These are phyloP conservation scores for Cenopis cana DNA, from an alignment of 2,888 invertebrate species.

Conservation along the genomic window DNA sequence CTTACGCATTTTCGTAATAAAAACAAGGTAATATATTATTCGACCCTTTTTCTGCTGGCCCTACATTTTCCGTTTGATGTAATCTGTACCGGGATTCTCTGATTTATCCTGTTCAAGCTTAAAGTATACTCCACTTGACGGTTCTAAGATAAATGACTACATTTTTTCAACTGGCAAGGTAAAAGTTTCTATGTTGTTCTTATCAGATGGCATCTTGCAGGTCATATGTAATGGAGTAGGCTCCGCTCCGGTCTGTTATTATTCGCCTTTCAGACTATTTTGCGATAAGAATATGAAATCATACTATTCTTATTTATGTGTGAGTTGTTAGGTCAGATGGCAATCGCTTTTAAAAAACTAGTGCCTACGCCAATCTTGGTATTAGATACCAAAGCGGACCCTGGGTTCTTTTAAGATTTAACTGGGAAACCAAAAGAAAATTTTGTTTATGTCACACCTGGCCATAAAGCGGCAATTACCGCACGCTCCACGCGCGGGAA, in stretches of 20 bases:
- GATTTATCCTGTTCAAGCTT: constrained; percentile 70
- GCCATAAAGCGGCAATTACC: too few species aligned
- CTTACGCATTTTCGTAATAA: constrained; percentile 39
- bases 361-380: too few species aligned
- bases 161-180: constrained; percentile 66
- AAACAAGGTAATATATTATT: constrained; percentile 44
- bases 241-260: not conserved
- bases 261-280: too few species aligned
- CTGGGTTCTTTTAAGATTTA: too few species aligned
- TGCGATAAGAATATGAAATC: too few species aligned
- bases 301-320: too few species aligned
- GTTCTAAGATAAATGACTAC: constrained; percentile 68
- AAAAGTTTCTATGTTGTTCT: constrained; percentile 53
- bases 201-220: constrained; percentile 50
- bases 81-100: constrained; percentile 63
- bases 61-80: constrained; percentile 56
- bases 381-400: too few species aligned
- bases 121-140: constrained; percentile 72
- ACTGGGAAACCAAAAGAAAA: too few species aligned
- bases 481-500: too few species aligned
- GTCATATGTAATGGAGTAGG: constrained; percentile 22
- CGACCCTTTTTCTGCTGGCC: constrained; percentile 53
- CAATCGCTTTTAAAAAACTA: too few species aligned
- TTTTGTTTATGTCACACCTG: too few species aligned
- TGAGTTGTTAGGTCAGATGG: too few species aligned